These are phyloP conservation scores for Axis porcinus DNA, from an alignment of 2,113 vertebrate species.

Conservation along the genomic window DNA sequence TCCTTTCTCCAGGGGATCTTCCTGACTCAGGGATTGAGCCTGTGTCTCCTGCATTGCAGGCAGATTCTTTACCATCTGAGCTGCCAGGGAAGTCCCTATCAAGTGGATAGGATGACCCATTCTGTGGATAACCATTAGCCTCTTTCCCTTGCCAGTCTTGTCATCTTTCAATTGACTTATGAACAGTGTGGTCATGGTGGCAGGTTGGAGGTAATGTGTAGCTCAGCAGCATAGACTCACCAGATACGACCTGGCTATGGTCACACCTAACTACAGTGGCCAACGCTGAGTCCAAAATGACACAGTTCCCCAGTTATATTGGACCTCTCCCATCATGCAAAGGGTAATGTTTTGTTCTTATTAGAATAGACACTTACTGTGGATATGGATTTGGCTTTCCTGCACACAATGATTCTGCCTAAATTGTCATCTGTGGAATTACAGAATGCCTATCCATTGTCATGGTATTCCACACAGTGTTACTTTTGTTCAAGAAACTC, in stretches of 20 bases:
- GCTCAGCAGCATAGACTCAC: not conserved
- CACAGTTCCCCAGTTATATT: not conserved
- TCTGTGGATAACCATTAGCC: not conserved
- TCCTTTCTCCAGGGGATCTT: not conserved
- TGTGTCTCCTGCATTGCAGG: not conserved
- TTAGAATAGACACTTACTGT: not conserved
- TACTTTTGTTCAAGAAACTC: not conserved
- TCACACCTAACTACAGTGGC: not conserved
- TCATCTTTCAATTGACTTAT: not conserved
- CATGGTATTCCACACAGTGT: not conserved
- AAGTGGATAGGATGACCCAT: not conserved
- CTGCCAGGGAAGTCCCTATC: not conserved
- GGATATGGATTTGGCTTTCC: not conserved
- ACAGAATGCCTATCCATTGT: not conserved
- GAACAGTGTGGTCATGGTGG: not conserved
- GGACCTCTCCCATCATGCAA: not conserved
- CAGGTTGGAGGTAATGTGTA: not conserved
- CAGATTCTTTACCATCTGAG: not conserved
- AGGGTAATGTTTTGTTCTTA: not conserved
- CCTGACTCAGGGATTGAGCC: not conserved
- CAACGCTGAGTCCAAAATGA: not conserved
- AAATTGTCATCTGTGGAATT: not conserved
- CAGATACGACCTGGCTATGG: not conserved
- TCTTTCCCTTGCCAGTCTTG: not conserved
- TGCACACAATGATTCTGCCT: not conserved